Base-by-base conservation (phyloP, 2,888 invertebrate genomes). In the Drosophila subquinaria region DNA sequence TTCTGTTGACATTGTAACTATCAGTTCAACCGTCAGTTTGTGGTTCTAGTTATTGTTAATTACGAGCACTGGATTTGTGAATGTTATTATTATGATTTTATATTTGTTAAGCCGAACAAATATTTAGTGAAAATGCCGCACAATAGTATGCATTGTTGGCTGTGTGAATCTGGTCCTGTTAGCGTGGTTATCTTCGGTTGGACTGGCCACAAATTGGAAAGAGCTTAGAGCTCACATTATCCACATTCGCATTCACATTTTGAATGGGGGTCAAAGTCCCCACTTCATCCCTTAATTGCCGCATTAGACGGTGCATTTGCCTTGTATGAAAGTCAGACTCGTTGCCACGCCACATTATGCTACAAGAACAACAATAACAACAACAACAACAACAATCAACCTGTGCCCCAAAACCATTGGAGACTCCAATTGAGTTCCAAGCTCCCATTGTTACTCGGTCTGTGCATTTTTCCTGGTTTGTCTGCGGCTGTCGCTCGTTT, bases 401-500 rank as follows among this genome's bases (percentile, higher is more conserved):
- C 73, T 73, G 73, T 59, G 53, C 63, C 47, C 55, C 33, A 17
- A n/a, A 38, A 15, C 55, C 56, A 42, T 27, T 60, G 17, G 17
- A 67, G 40, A 40, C 42, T 65, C 64, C 56, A 73, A 69, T 69
- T 68, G 64, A 57, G 45, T 47, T 57, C 13, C 57, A n/a, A 55
- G 45, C 64, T 59, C 23, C 55, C 62, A 69, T 74, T 69, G 69
- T 65, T 61, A 59, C 61, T 69, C 77, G 47, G 61, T 50, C 52
- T 38, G 11, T 38, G 10, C 8, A 10, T 56, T 45, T 36, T 15
- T 20, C n/a, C 23, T 57, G 57, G 36, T 59, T 78, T 76, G 79
- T 76, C 71, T 76, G 76, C 66, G 82, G 76, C 85, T 82, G 80
- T 84, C 85, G 82, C 85, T 81, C 82, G 71, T 79, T 83, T 81